Evolutionary conservation across 2,113 vertebrate species (phyloP).

Genomic region (Numida meleagris): DNA sequence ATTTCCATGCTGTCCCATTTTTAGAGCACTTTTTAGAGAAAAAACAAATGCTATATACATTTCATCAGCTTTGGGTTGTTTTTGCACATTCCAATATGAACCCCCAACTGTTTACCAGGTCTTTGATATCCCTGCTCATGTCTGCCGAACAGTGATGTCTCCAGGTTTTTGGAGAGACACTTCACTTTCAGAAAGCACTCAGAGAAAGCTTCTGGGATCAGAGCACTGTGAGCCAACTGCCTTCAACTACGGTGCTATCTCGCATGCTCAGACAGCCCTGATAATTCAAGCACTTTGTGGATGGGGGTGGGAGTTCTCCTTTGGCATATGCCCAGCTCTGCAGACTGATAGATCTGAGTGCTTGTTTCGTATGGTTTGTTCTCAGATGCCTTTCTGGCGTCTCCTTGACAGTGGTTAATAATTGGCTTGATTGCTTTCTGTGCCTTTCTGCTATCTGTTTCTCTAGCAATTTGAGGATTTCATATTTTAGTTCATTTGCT

Average conservation of each 20-base stretch:
- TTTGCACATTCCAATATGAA: background rate
- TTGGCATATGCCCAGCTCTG: slow-evolving; percentile 28
- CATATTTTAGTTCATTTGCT: slow-evolving; percentile 18
- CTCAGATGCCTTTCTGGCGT: background rate
- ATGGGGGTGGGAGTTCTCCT: slow-evolving; percentile 36
- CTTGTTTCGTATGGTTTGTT: slow-evolving; percentile 37
- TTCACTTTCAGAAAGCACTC: background rate
- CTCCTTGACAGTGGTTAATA: slow-evolving; percentile 37
- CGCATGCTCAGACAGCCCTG: background rate
- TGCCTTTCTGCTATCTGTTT: background rate
- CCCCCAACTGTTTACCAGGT: background rate
- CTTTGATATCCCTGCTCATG: slow-evolving; percentile 5
- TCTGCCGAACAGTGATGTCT: slow-evolving; percentile 32
- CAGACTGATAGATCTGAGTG: slow-evolving; percentile 16
- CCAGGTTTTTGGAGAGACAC: slow-evolving; percentile 17
- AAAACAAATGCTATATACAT: background rate
- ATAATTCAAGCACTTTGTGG: background rate
- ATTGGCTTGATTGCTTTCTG: slow-evolving; percentile 33
- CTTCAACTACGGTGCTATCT: background rate
- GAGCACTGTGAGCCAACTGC: background rate
- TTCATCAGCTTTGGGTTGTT: background rate
- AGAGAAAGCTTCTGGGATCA: background rate
- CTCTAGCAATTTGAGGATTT: slow-evolving; percentile 18
- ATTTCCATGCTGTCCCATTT: background rate
- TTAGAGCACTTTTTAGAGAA: background rate